phyloP scores from a whole-genome alignment of 1,140 invertebrate genomes.

The Cecropterus lyciades region DNA sequence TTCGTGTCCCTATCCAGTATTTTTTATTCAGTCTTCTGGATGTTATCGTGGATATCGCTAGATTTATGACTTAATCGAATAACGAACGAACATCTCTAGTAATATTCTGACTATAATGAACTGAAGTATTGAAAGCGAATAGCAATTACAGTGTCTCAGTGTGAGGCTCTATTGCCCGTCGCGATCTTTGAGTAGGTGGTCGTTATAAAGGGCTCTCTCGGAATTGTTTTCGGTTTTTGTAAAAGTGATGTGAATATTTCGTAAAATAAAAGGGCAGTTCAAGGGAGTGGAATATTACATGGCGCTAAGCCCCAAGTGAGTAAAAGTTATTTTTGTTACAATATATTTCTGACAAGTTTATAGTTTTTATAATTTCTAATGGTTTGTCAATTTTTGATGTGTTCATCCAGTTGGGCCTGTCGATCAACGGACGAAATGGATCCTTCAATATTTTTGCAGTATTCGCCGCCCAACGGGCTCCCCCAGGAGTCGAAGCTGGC shows the following conservation, averaged over 20 bases:
- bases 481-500: constrained; percentile 94
- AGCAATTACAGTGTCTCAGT: constrained; percentile 32
- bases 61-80: constrained; percentile 38
- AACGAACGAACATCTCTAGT: constrained; percentile 24
- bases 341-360: neutral
- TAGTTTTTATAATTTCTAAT: constrained; percentile 20
- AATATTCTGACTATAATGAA: constrained; percentile 44
- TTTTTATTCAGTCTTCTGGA: constrained; percentile 41
- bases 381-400: constrained; percentile 32
- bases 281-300: constrained; percentile 37
- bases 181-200: constrained; percentile 40
- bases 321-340: neutral
- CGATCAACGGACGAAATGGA: constrained; percentile 54
- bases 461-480: constrained; percentile 89
- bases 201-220: constrained; percentile 11
- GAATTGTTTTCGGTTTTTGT: constrained; percentile 8
- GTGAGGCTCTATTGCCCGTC: constrained; percentile 46
- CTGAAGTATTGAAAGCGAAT: constrained; percentile 23
- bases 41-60: constrained; percentile 13
- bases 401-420: constrained; percentile 37
- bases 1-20: constrained; percentile 55
- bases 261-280: constrained; percentile 31
- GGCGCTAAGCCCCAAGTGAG: constrained; percentile 35
- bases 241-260: constrained; percentile 36
- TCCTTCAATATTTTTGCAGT: constrained; percentile 72